phyloP scores from a whole-genome alignment of 1,140 invertebrate genomes.

The Sycophila sp. region DNA sequence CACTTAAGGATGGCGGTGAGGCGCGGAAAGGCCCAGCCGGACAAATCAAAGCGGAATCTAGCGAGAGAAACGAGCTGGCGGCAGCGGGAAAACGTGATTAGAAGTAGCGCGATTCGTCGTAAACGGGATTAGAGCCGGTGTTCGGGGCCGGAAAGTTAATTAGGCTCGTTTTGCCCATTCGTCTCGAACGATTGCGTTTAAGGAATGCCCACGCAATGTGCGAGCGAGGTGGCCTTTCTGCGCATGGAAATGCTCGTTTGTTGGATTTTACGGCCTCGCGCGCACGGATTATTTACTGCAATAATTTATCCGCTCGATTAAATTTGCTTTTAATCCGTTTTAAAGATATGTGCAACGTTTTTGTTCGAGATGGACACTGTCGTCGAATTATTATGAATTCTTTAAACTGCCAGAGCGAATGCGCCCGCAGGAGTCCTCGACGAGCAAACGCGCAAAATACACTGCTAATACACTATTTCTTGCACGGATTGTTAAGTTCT shows the following conservation, averaged over 20 bases:
- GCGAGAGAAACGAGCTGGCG: neutral
- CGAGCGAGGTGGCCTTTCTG: neutral
- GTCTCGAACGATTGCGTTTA: slow-evolving; percentile 30
- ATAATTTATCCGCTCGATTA: slow-evolving; percentile 14
- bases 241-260: slow-evolving; percentile 10
- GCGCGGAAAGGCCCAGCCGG: neutral
- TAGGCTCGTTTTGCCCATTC: slow-evolving; percentile 30
- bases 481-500: neutral
- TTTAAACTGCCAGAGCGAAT: neutral
- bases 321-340: neutral
- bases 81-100: slow-evolving; percentile 18
- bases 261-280: slow-evolving; percentile 7
- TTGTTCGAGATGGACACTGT: neutral
- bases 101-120: slow-evolving; percentile 26
- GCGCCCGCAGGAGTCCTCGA: neutral
- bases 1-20: too few relatives aligned
- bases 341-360: neutral
- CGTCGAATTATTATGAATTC: slow-evolving; percentile 11
- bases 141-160: slow-evolving; percentile 27
- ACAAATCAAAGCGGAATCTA: neutral
- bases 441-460: neutral
- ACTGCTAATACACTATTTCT: neutral
- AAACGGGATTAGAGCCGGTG: slow-evolving; percentile 28
- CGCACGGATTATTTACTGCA: slow-evolving; percentile 24
- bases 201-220: slow-evolving; percentile 15